Conservation (phyloP, 2,797 vertebrate genomes). For the Petrocephalus schoutedeni region DNA sequence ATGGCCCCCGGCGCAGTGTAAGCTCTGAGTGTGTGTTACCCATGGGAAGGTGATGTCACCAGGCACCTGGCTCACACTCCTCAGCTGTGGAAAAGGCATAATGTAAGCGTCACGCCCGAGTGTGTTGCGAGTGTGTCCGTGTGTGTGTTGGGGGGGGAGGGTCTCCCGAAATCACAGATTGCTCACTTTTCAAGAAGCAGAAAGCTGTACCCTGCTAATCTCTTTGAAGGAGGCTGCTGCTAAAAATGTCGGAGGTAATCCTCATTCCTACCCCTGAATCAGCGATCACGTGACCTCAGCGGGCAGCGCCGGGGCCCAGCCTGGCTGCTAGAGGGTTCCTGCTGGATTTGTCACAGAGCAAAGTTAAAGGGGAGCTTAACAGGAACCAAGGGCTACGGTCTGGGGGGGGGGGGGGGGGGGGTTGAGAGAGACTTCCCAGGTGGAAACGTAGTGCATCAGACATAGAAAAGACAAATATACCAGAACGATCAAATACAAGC, state of each 20-base stretch:
- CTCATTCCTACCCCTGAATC: neutral
- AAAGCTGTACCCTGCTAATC: neutral
- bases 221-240: constrained; percentile 1
- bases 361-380: constrained; percentile 18
- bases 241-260: constrained; percentile 7
- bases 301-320: neutral
- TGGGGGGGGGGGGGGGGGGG: neutral
- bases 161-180: neutral
- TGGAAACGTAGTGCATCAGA: neutral
- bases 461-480: neutral
- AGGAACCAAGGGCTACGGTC: neutral
- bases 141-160: neutral
- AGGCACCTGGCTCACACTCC: neutral
- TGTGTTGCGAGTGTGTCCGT: neutral
- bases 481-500: neutral
- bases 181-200: constrained; percentile 5
- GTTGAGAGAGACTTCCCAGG: neutral
- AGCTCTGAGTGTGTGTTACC: neutral
- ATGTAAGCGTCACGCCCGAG: neutral
- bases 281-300: neutral
- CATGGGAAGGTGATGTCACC: neutral
- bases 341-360: constrained; percentile 20
- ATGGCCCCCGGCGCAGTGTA: neutral
- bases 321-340: constrained; percentile 6
- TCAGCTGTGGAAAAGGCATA: neutral